These are phyloP conservation scores for Helleia helle DNA, from an alignment of 2,888 invertebrate species.

Conservation along the genomic window DNA sequence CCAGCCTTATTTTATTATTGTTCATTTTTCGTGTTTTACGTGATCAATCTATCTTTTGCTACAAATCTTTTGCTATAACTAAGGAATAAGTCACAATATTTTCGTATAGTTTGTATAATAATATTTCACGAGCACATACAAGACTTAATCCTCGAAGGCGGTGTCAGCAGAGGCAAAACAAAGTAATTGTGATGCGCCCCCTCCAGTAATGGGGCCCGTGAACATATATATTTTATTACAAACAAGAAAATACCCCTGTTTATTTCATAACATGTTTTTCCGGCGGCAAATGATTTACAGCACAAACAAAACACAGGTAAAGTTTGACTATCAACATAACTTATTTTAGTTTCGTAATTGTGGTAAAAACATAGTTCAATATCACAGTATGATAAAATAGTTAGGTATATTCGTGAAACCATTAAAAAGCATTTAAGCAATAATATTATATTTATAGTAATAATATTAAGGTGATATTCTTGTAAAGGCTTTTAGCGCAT, in stretches of 20 bases:
- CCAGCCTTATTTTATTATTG: too few relatives aligned
- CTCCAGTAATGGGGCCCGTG: constrained; percentile 32
- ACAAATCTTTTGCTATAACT: too few relatives aligned
- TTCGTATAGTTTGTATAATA: constrained; percentile 3
- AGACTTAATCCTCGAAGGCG: constrained; percentile 26
- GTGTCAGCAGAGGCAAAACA: constrained; percentile 45
- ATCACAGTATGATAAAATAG: too few relatives aligned
- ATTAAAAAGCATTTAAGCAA: too few relatives aligned
- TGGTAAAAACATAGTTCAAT: too few relatives aligned
- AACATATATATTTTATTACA: constrained; percentile 54
- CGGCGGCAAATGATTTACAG: constrained; percentile 34
- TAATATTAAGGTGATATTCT: too few relatives aligned
- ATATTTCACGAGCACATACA: constrained; percentile 17
- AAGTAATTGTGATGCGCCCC: constrained; percentile 48
- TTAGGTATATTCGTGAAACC: too few relatives aligned
- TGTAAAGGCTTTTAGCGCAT: too few relatives aligned
- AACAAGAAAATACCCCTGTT: constrained; percentile 51
- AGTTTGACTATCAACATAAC: neutral
- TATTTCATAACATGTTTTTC: constrained; percentile 43
- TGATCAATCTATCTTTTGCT: too few relatives aligned
- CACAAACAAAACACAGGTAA: constrained; percentile 27
- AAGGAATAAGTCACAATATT: neutral
- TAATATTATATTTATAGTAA: too few relatives aligned
- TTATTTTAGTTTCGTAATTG: too few relatives aligned
- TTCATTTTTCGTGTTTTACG: too few relatives aligned